These are phyloP conservation scores for Argya squamiceps DNA, from an alignment of 2,797 vertebrate species.

Conservation along the genomic window DNA sequence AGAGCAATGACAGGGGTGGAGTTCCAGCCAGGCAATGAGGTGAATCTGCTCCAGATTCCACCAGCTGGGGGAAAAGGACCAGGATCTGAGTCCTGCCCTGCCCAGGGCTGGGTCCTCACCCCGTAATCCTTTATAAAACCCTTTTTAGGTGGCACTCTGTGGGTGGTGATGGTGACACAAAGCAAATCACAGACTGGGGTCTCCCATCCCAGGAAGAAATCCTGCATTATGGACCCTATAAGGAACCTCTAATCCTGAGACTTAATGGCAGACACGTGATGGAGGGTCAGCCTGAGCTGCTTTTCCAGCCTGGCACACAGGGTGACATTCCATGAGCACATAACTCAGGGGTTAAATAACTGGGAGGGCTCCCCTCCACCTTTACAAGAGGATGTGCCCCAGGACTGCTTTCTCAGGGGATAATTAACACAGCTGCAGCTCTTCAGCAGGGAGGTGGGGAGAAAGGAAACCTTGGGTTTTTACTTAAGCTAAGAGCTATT, in stretches of 20 bases:
- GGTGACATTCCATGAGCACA: not conserved
- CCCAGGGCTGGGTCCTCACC: not conserved
- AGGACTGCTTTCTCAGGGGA: not conserved
- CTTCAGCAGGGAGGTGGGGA: not conserved
- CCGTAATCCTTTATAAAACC: not conserved
- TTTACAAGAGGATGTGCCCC: not conserved
- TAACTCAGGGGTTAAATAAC: not conserved
- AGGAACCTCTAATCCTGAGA: not conserved
- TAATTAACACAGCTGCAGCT: not conserved
- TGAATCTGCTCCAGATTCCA: not conserved
- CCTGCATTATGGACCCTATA: fast-evolving
- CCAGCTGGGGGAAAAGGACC: fast-evolving
- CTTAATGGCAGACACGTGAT: fast-evolving
- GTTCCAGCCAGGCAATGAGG: not conserved
- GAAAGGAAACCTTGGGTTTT: not conserved
- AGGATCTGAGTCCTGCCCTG: not conserved
- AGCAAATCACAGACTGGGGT: not conserved
- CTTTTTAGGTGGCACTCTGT: not conserved
- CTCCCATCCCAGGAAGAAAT: not conserved
- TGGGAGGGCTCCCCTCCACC: not conserved
- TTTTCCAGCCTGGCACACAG: not conserved
- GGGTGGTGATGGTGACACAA: fast-evolving
- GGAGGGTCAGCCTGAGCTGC: not conserved
- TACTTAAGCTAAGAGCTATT: not conserved
- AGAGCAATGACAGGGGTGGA: fast-evolving